Conservation (phyloP, 2,113 vertebrate genomes). For the Rhinichthys klamathensis region DNA sequence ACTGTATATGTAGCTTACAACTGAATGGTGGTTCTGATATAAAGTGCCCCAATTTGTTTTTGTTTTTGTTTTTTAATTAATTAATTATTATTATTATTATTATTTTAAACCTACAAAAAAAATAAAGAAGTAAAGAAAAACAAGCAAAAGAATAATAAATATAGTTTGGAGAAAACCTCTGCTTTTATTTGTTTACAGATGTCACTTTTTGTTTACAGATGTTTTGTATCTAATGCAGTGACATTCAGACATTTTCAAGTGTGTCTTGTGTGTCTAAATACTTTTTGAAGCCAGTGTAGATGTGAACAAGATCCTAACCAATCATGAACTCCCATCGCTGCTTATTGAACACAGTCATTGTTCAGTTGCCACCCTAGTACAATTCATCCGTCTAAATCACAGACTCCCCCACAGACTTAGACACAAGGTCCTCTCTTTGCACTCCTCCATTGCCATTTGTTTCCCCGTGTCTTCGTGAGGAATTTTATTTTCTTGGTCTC, state of each 20-base stretch:
- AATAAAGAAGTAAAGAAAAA: neutral
- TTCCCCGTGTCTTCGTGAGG: neutral
- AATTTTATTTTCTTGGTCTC: neutral
- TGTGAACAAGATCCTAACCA: conserved; percentile 3
- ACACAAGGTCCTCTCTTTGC: conserved; percentile 30
- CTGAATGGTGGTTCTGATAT: neutral
- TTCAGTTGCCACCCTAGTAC: conserved; percentile 24
- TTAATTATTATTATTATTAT: neutral
- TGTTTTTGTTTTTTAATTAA: too few relatives aligned
- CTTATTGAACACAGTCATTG: conserved; percentile 29
- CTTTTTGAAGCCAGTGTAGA: neutral
- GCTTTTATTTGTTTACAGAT: neutral
- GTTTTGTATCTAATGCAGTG: neutral
- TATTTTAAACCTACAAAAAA: neutral
- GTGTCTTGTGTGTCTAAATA: neutral
- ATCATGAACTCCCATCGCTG: neutral
- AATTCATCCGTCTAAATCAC: conserved; percentile 9
- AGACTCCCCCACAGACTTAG: neutral
- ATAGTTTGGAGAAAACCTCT: neutral
- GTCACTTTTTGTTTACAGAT: neutral
- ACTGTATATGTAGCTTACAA: neutral
- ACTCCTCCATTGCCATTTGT: neutral
- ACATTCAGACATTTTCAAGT: neutral
- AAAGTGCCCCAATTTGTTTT: neutral
- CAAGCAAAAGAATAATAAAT: neutral